Evolutionary conservation across 2,797 vertebrate species (phyloP).

Genomic region (Gobionotothen gibberifrons): DNA sequence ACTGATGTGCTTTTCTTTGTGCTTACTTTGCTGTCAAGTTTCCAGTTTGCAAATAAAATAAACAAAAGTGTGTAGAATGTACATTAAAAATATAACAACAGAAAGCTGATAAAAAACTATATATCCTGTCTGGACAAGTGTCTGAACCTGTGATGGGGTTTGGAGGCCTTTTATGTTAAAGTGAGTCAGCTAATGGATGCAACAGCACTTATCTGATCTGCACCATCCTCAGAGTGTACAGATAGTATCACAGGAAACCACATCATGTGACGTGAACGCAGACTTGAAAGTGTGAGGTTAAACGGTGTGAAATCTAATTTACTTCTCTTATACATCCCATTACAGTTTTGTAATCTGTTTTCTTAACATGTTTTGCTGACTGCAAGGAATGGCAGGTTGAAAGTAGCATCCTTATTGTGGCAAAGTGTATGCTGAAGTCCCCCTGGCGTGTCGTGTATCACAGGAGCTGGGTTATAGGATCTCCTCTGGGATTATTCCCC

Average conservation of each 20-base stretch:
- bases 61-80: slow-evolving; percentile 27
- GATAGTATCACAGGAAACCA: slow-evolving; percentile 46
- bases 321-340: slow-evolving; percentile 5
- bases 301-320: slow-evolving; percentile 55
- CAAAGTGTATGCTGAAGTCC: slow-evolving; percentile 56
- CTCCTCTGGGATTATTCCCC: slow-evolving; percentile 32
- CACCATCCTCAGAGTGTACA: slow-evolving; percentile 35
- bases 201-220: slow-evolving; percentile 69
- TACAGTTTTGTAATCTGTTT: slow-evolving; percentile 12
- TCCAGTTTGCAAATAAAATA: slow-evolving; percentile 20
- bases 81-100: neutral
- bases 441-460: slow-evolving; percentile 52
- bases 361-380: neutral
- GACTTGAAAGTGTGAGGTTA: slow-evolving; percentile 37
- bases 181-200: slow-evolving; percentile 70
- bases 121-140: slow-evolving; percentile 36
- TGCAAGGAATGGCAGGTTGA: slow-evolving; percentile 18
- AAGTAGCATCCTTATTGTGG: slow-evolving; percentile 33
- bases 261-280: slow-evolving; percentile 54
- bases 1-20: slow-evolving; percentile 8
- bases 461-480: slow-evolving; percentile 59
- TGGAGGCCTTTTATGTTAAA: slow-evolving; percentile 63
- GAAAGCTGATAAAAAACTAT: slow-evolving; percentile 30
- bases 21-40: slow-evolving; percentile 13
- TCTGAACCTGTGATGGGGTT: slow-evolving; percentile 34